Conservation (phyloP, 92 coral and sea anemone genomes). For the Virgularia gustaviana region DNA sequence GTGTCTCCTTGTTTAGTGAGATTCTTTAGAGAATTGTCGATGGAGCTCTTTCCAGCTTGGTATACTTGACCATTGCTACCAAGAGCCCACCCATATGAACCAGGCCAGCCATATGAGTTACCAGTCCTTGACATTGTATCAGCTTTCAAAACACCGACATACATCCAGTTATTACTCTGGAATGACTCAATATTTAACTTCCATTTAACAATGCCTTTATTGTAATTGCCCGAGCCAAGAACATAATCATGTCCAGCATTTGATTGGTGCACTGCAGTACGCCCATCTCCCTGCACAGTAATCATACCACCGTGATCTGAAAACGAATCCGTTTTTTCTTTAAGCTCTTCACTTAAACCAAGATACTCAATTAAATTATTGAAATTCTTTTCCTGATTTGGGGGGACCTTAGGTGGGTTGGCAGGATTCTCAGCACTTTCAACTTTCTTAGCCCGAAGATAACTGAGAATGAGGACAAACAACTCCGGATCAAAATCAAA, state of each 20-base stretch:
- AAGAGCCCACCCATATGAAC: slow-evolving; percentile 27
- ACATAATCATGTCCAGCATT: background rate
- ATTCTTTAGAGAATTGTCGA: background rate
- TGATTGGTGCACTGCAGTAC: slow-evolving; percentile 1
- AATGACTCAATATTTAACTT: slow-evolving; percentile 2
- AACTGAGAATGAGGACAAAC: slow-evolving; percentile 1
- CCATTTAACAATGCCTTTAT: background rate
- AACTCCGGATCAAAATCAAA: slow-evolving; percentile 3
- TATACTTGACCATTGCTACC: background rate
- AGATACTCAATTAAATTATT: background rate
- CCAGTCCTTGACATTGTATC: background rate
- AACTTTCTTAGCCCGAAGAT: background rate
- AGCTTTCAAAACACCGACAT: background rate
- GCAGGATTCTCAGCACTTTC: slow-evolving; percentile 1
- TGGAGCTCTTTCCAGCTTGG: background rate
- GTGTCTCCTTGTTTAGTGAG: slow-evolving; percentile 12
- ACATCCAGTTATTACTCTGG: background rate
- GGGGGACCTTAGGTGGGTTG: background rate
- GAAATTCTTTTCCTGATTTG: background rate
- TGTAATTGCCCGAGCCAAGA: slow-evolving; percentile 5
- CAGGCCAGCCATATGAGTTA: background rate
- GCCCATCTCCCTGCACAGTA: slow-evolving; percentile 6
- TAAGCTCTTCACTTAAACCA: background rate
- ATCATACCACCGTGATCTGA: background rate
- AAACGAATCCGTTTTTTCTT: background rate